Evolutionary conservation across 2,797 vertebrate genomes (phyloP).

Genomic region (Labroides dimidiatus): DNA sequence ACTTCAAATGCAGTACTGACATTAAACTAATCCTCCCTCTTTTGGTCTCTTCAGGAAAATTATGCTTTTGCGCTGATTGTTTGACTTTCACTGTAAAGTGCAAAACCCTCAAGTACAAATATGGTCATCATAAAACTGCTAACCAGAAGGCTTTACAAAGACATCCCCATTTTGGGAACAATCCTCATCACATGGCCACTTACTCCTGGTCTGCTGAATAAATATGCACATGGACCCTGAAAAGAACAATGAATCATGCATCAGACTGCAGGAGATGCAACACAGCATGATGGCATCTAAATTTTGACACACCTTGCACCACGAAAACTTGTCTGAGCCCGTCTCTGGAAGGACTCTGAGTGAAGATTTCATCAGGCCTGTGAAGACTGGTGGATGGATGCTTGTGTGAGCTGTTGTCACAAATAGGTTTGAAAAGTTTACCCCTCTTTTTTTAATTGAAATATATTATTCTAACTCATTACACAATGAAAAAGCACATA

Average conservation of each 20-base stretch:
- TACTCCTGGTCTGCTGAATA: not conserved
- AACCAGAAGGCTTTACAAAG: not conserved
- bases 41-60: not conserved
- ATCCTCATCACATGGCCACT: not conserved
- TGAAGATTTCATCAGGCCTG: slow-evolving; percentile 14
- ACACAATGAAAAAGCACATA: no score
- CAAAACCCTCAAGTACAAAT: slow-evolving; percentile 16
- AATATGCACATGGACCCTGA: not conserved
- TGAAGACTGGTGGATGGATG: slow-evolving; percentile 1
- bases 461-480: no score
- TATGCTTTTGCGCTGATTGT: not conserved
- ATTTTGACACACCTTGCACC: slow-evolving; percentile 9
- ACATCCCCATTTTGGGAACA: not conserved
- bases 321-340: slow-evolving; percentile 19
- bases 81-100: not conserved
- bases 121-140: not conserved
- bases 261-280: not conserved
- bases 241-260: not conserved
- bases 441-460: no score
- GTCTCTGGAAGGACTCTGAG: slow-evolving; percentile 9
- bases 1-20: not conserved
- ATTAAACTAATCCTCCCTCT: not conserved
- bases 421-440: no score
- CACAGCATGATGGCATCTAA: not conserved
- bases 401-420: slow-evolving; percentile 25